These are phyloP conservation scores for Otolemur garnettii DNA, from an alignment of 2,113 vertebrate genomes.

Conservation along the genomic window DNA sequence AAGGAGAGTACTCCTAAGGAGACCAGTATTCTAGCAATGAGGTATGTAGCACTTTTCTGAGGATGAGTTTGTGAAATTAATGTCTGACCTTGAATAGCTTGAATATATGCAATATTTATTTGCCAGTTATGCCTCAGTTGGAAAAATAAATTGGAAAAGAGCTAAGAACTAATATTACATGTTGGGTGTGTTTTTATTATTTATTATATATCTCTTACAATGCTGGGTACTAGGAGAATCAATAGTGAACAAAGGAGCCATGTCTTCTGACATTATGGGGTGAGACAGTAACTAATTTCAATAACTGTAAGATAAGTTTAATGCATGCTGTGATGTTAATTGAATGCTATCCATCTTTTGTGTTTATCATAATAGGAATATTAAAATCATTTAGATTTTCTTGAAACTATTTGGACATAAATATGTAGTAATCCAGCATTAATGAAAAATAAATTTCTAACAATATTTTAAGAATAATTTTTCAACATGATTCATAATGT, in stretches of 20 bases:
- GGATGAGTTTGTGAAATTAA: no score
- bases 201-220: not conserved
- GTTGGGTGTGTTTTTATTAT: not conserved
- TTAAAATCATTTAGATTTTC: conserved; percentile 38
- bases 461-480: conserved; percentile 51
- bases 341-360: conserved; percentile 58
- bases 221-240: not conserved
- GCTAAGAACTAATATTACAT: not conserved
- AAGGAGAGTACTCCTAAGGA: no score
- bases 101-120: not conserved
- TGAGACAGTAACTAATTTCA: conserved; percentile 19
- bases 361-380: conserved; percentile 26
- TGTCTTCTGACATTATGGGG: not conserved
- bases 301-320: conserved; percentile 13
- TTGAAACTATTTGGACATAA: conserved; percentile 16
- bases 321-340: conserved; percentile 4
- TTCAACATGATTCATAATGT: conserved; percentile 41
- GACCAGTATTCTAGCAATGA: no score
- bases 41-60: no score
- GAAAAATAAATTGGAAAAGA: not conserved
- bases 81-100: not conserved
- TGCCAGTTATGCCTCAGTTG: not conserved
- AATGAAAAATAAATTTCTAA: conserved; percentile 14
- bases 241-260: not conserved
- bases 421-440: not conserved